Evolutionary conservation across 1,140 invertebrate genomes (phyloP), one percentile per base, ranked within the genome.

Genomic region (Megathymus violae): DNA sequence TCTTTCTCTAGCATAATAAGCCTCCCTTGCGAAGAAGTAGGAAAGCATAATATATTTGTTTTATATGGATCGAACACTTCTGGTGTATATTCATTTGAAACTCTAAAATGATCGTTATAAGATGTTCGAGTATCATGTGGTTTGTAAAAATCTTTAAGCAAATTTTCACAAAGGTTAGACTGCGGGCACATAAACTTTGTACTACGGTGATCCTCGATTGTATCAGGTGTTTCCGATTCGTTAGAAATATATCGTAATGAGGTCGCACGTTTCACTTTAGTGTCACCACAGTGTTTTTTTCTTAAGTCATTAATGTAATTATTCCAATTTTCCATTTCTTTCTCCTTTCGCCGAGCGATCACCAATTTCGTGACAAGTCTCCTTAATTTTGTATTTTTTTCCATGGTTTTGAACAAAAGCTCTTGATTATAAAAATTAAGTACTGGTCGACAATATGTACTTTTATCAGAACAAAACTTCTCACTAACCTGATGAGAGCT

Each of bases 291-390:
- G 25, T 89, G 79, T 65, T 80, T 84, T 51, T 72, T 78, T 60
- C 78, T 79, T 31, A 89, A 54, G 31, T 76, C 69, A 54, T 82
- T 80, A 19, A 89, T 85, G 54, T 78, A 85, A 38, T 83, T 81
- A 64, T 87, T 82, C 80, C 78, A 87, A 4, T 52, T 62, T 36
- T 78, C 74, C 27, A 61, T 69, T 19, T 78, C 54, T 68, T 76
- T 85, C 50, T 88, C 77, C 60, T 17, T 71, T 15, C 83, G 60
- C 43, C 80, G 64, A 2, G 62, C 66, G 10, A 69, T 43, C 4
- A 73, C 56, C 54, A 88, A 54, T 43, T 76, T 76, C 36, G 60
- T 68, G 0, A 86, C 56, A 31, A 86, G 31, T 43, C 34, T 52
- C 31, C 80, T 72, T n/a, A 89, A 43, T 62, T 64, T 80, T 1